Base-by-base conservation (phyloP, 2,888 invertebrate species). In the Aspidiotus destructor region DNA sequence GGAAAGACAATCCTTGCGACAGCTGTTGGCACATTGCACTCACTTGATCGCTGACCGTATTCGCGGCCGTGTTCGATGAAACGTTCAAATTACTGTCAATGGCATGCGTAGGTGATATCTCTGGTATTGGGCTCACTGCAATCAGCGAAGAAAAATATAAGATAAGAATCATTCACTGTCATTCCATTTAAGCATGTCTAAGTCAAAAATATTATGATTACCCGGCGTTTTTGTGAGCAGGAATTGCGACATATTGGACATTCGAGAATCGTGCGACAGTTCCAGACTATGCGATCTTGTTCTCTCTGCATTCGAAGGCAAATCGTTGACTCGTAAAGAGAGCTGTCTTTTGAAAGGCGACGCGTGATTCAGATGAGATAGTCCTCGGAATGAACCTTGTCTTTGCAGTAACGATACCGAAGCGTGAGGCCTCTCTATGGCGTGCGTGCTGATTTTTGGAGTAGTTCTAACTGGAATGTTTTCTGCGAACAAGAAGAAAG, bases 261-360 rank as follows among this genome's bases (percentile, higher is more conserved):
- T 73, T 58, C 79, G 75, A 55, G 78, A 73, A 70, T 80, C 76
- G 73, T 77, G 77, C 41, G 64, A 67, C 17, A 74, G 73, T 72
- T 80, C 80, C 65, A 80, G 77, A 70, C 80, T 80, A 73, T 79
- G 78, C 67, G 80, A 80, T 62, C 80, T 77, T 61, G 79, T 79
- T 68, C 97, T 85, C 80, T 95, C 94, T 74, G 95, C 80, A 77
- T 92, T 96, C 75, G 96, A 96, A 70, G 97, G 96, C 78, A 97
- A 83, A 81, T 97, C 96, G 77, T 89, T 92, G 74, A 96, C 87
- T 72, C 96, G 87, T 73, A 97, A 83, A 71, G 96, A 97, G 83
- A 96, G 87, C 79, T 97, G 95, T 58, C 97, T 84, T 81, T 98
- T 97, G 81, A 92, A 98, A 71, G 89, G 97, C 16, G 93, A 93